phyloP scores from a whole-genome alignment of 2,888 invertebrate genomes.

The Calameuta pallipes region DNA sequence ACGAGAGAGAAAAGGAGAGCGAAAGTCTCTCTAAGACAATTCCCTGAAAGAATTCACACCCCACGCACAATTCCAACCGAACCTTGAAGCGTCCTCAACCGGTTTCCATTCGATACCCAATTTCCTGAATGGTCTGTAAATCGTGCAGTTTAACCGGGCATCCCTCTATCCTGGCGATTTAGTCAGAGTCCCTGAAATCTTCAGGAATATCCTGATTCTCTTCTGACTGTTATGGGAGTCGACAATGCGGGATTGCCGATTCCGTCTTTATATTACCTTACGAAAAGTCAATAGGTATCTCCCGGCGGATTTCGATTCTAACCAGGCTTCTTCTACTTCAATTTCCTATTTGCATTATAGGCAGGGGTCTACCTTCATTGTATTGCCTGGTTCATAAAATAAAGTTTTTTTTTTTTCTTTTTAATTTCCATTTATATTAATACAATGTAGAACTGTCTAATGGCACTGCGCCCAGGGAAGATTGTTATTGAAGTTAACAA shows the following conservation, averaged over 20 bases:
- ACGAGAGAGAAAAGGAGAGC: neutral
- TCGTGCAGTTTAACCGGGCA: constrained; percentile 21
- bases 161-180: constrained; percentile 2
- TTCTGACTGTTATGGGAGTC: neutral
- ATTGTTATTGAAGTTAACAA: neutral
- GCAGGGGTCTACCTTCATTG: neutral
- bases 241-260: neutral
- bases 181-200: neutral
- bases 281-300: neutral
- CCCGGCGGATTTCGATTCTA: neutral
- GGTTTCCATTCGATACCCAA: constrained; percentile 23
- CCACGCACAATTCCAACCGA: constrained; percentile 14
- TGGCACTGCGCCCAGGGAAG: neutral
- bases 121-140: constrained; percentile 24
- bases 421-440: constrained; percentile 2
- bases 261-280: neutral
- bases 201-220: neutral
- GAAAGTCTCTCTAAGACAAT: constrained; percentile 15
- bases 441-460: neutral
- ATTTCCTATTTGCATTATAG: neutral
- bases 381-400: neutral
- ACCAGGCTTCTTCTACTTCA: neutral
- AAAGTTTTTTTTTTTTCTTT: neutral
- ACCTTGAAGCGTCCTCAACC: constrained; percentile 16
- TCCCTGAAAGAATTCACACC: constrained; percentile 20